phyloP scores from a whole-genome alignment of 1,140 invertebrate genomes.

The Hermetia illucens region DNA sequence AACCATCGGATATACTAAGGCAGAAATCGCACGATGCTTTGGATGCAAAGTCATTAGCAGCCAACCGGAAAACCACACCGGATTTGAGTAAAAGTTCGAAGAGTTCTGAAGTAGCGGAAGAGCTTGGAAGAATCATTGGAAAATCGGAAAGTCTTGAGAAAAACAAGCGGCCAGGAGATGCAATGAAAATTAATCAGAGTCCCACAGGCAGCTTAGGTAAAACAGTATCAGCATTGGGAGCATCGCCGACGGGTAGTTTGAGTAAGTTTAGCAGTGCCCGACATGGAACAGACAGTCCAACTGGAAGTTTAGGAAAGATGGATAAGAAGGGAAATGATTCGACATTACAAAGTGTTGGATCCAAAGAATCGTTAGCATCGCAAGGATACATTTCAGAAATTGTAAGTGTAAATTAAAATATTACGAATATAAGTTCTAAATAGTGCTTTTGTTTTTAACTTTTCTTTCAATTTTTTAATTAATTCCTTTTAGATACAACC shows the following conservation, averaged over 20 bases:
- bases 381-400: slow-evolving; percentile 28
- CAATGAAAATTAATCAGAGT: slow-evolving; percentile 8
- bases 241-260: slow-evolving; percentile 24
- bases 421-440: no score
- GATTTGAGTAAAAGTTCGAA: slow-evolving; percentile 23
- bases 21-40: slow-evolving; percentile 27
- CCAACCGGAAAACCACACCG: slow-evolving; percentile 26
- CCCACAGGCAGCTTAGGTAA: slow-evolving; percentile 11
- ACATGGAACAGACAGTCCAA: slow-evolving; percentile 13
- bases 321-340: slow-evolving; percentile 3
- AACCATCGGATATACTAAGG: slow-evolving; percentile 27
- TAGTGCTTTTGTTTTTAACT: no score
- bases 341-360: slow-evolving; percentile 15
- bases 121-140: slow-evolving; percentile 23
- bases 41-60: slow-evolving; percentile 16
- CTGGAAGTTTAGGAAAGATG: slow-evolving; percentile 26
- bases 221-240: slow-evolving; percentile 10
- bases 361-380: slow-evolving; percentile 27
- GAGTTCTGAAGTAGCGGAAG: slow-evolving; percentile 25
- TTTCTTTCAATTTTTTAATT: no score
- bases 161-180: slow-evolving; percentile 12
- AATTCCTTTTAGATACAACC: no score
- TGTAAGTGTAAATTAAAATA: slow-evolving; percentile 10
- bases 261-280: slow-evolving; percentile 12
- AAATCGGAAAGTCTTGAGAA: slow-evolving; percentile 26